Evolutionary conservation across 1,140 invertebrate species (phyloP), one percentile per base, ranked within the genome.

Genomic region (Linepithema humile): DNA sequence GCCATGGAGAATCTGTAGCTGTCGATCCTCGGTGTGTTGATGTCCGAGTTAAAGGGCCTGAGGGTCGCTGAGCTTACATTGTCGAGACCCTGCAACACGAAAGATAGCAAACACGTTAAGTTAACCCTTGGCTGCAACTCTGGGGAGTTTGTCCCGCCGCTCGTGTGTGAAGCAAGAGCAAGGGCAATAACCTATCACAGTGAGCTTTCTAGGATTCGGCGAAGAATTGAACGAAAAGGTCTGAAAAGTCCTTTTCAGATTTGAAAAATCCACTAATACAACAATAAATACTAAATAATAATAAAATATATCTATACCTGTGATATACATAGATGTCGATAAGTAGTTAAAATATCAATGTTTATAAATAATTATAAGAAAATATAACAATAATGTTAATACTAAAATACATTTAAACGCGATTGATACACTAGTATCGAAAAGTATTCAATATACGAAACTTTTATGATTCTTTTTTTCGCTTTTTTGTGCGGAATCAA

Each of bases 1-100:
- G 97, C 98, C 97, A 98, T 98, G 35, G 97, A 98, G 92, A 98
- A 98, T 88, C 98, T 95, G 93, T 98, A 98, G 60, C 97, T 97
- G 93, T 98, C 97, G 89, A 98, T 98, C 84, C 97, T 95, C 26
- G 96, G 96, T 48, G 96, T 95, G 82, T 96, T 95, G 86, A 96
- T 95, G 87, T 96, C 96, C 53, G 95, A 95, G 87, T 95, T 95
- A 88, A 95, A 94, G 50, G 95, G 95, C 89, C 95, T 94, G 83
- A 95, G 93, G 77, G 94, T 94, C 40, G 94, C 94, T n/a, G 95
- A 95, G 89, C 95, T 95, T 70, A 95, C 94, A 93, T 95, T 96
- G 89, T 96, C 96, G 89, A 96, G 91, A 84, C 96, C 96, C 96
- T 96, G 93, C 9, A 96, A 96, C 88, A 94, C 88, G 90, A 87